phyloP scores from a whole-genome alignment of 2,888 invertebrate genomes.

The Saturnia japonica region DNA sequence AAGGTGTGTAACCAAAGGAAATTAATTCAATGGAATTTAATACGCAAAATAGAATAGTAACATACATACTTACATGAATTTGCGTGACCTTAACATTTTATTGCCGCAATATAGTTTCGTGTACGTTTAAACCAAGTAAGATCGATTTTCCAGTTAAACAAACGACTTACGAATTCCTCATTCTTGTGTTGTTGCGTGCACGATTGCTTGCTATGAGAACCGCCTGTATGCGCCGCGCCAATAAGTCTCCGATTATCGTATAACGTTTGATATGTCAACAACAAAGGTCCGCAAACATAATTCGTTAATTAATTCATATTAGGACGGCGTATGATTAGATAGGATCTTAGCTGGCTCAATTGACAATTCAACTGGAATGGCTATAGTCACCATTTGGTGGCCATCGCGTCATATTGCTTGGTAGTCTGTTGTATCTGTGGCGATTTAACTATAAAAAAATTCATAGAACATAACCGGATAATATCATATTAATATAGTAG shows the following conservation, averaged over 20 bases:
- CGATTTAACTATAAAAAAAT: too few relatives aligned
- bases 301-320: not conserved
- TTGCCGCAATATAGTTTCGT: slow-evolving; percentile 35
- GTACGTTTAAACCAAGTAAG: slow-evolving; percentile 43
- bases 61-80: slow-evolving; percentile 7
- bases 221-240: slow-evolving; percentile 11
- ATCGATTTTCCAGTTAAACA: slow-evolving; percentile 54
- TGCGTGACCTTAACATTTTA: slow-evolving; percentile 39
- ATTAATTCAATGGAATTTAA: not conserved
- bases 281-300: not conserved
- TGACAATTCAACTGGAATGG: not conserved
- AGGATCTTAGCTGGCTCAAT: not conserved
- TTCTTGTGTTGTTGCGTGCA: slow-evolving; percentile 28
- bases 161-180: slow-evolving; percentile 40
- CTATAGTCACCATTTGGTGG: too few relatives aligned
- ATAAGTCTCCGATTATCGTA: slow-evolving; percentile 16
- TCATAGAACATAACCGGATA: too few relatives aligned
- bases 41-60: slow-evolving; percentile 2
- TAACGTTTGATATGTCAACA: not conserved
- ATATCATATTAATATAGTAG: too few relatives aligned
- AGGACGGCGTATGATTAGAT: not conserved
- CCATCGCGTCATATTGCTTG: too few relatives aligned
- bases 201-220: slow-evolving; percentile 16
- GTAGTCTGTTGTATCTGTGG: too few relatives aligned
- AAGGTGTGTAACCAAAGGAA: not conserved